Base-by-base conservation (phyloP, 2,888 invertebrate species). In the Hyposoter dolosus region DNA sequence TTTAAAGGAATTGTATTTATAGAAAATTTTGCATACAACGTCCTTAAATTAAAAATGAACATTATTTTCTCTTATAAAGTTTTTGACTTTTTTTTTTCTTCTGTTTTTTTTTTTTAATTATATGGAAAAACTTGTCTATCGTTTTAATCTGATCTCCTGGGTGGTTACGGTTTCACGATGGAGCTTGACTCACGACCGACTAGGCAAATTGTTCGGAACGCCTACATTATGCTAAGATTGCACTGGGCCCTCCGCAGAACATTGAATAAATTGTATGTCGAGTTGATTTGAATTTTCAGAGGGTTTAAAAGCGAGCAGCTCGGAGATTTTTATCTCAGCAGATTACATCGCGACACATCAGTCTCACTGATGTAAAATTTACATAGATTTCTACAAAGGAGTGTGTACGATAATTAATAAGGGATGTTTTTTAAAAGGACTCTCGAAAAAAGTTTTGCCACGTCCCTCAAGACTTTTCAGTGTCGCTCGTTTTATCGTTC, bases 361-460 rank as follows among this genome's bases (percentile, higher is more conserved):
- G 56, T 32, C 50, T 35, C 17, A 53, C 47, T 45, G 32, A 17
- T 17, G 28, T 19, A 53, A 35, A 43, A 32, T 72, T 35, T 35
- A 23, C 43, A 23, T 32, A 40, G 47, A 45, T 35, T 63, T 63
- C 45, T 32, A 50, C 63, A 66, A 66, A 47, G 71, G 43, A 65
- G 1, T n/a, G 1, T n/a, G 68, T 12, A 56, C 15, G 40, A 47
- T 77, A 77, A 82, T 82, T 84, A 84, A 84, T 84, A 77, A 77
- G 60, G 84, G 81, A 47, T 68, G 77, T 82, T 82, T n/a, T 77
- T 78, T 66, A 60, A 82, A 65, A 47, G 23, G 23, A 45, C 35
- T 65, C 40, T 19, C 50, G 53, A 84, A 84, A 78, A 45, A 69
- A 65, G 15, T 32, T 82, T 43, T 32, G 23, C 65, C 28, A 10